Conservation (phyloP, 2,888 invertebrate species). For the Tenthredo amoena region DNA sequence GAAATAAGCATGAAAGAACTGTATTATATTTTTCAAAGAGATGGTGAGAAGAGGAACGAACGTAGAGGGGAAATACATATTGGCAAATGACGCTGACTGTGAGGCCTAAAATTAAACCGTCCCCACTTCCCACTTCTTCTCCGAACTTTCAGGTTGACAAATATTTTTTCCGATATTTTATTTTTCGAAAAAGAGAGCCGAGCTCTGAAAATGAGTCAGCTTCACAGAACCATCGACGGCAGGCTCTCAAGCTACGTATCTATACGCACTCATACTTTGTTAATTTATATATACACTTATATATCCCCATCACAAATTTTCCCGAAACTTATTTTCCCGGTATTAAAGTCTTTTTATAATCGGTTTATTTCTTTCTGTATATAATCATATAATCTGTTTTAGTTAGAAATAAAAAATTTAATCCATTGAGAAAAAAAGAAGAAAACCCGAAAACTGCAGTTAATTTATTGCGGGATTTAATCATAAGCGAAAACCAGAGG, state of each 20-base stretch:
- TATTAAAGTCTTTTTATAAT: not conserved
- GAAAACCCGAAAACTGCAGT: not conserved
- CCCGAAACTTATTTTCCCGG: not conserved
- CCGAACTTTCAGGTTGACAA: conserved; percentile 29
- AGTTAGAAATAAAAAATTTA: not conserved
- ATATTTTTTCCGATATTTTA: not conserved
- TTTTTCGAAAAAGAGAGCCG: not conserved
- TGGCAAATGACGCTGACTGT: not conserved
- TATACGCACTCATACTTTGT: not conserved
- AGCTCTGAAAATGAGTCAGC: conserved; percentile 8
- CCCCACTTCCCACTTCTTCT: conserved; percentile 24
- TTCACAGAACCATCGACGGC: not conserved
- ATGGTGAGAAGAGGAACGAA: not conserved
- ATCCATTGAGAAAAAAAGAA: not conserved
- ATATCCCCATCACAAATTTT: not conserved
- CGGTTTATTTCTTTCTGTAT: not conserved
- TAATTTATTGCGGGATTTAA: not conserved
- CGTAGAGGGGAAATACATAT: not conserved
- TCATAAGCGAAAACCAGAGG: not conserved
- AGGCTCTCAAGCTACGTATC: not conserved
- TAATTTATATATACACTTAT: not conserved
- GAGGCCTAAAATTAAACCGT: conserved; percentile 36
- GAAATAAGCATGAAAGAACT: not conserved
- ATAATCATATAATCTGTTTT: not conserved
- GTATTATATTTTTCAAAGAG: not conserved